These are phyloP conservation scores for Toxotes jaculatrix DNA, from an alignment of 2,113 vertebrate genomes.

Conservation along the genomic window DNA sequence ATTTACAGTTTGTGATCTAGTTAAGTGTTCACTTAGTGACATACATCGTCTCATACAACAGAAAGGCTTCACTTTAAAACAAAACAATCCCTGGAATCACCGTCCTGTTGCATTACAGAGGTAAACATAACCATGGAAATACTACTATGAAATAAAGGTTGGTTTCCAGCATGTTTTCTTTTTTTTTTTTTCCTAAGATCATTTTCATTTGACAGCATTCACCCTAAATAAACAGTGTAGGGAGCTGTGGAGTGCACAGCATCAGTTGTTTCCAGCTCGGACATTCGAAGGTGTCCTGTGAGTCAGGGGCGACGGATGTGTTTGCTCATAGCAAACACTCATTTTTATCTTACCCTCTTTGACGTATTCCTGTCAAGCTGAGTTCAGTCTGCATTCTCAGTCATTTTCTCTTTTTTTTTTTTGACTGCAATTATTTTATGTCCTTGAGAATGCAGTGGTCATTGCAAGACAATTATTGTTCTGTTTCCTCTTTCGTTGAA, in stretches of 20 bases:
- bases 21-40: constrained; percentile 83
- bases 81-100: constrained; percentile 80
- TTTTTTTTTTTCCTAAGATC: constrained; percentile 66
- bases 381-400: constrained; percentile 68
- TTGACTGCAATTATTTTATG: constrained; percentile 55
- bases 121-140: constrained; percentile 82
- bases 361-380: constrained; percentile 40
- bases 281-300: constrained; percentile 56
- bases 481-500: constrained; percentile 63
- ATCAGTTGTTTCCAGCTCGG: constrained; percentile 72
- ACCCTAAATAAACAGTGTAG: constrained; percentile 81
- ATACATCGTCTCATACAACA: constrained; percentile 82
- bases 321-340: not conserved
- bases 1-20: constrained; percentile 85
- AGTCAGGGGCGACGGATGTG: constrained; percentile 40
- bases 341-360: constrained; percentile 32
- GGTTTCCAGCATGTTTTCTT: constrained; percentile 85
- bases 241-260: constrained; percentile 64
- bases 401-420: constrained; percentile 46
- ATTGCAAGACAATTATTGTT: constrained; percentile 54
- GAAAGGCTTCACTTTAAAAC: constrained; percentile 78
- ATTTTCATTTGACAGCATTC: constrained; percentile 76
- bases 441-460: constrained; percentile 70
- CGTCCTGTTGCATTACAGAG: constrained; percentile 81
- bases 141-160: constrained; percentile 77